phyloP scores from a whole-genome alignment of 2,888 invertebrate genomes.

The Nomada hirtipes region DNA sequence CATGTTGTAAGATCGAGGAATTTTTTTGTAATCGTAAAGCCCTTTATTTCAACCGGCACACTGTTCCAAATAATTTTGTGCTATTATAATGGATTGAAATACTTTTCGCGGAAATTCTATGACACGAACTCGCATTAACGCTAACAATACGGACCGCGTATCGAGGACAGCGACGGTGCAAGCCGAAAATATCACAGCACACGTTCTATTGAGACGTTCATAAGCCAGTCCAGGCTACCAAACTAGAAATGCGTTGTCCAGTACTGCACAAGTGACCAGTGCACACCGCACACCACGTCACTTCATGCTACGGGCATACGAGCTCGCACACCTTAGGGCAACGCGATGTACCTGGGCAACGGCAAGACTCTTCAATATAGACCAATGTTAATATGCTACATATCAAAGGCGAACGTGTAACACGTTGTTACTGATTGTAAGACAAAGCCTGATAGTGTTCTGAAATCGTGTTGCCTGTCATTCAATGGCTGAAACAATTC shows the following conservation, averaged over 20 bases:
- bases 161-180: conserved; percentile 11
- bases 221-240: conserved; percentile 54
- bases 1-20: too few relatives aligned
- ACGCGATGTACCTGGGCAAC: conserved; percentile 4
- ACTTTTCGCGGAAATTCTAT: neutral
- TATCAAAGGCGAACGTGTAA: neutral
- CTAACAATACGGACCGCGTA: conserved; percentile 13
- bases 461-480: too few relatives aligned
- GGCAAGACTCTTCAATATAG: conserved; percentile 16
- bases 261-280: conserved; percentile 49
- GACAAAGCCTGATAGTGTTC: too few relatives aligned
- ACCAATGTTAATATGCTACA: neutral
- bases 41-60: too few relatives aligned
- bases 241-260: conserved; percentile 70
- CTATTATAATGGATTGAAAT: too few relatives aligned
- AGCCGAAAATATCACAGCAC: conserved; percentile 24
- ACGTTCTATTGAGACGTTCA: conserved; percentile 20
- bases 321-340: conserved; percentile 31
- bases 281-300: conserved; percentile 48
- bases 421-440: neutral
- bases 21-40: too few relatives aligned
- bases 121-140: conserved; percentile 19
- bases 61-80: too few relatives aligned
- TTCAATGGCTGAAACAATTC: neutral
- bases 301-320: conserved; percentile 27